Base-by-base conservation (phyloP, 2,888 invertebrate species). In the Ctena decussata region DNA sequence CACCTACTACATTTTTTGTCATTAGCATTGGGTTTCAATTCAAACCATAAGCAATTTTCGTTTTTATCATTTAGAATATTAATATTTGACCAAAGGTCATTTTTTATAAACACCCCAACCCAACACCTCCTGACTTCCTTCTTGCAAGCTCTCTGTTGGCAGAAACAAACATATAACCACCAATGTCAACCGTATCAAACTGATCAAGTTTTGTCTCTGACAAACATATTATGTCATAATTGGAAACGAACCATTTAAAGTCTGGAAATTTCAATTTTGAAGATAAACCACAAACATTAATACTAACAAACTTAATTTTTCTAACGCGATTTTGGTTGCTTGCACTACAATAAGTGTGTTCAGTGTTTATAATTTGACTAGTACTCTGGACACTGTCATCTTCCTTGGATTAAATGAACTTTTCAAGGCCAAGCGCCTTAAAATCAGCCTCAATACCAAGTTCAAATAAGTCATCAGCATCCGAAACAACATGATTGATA, bases 381-480 rank as follows among this genome's bases (percentile, higher is more conserved):
- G 18, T 11, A 27, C 8, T 11, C 60, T 30, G 30, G 18, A 30
- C 30, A 30, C 24, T 60, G 30, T 30, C 60, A 60, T 53, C 60
- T 18, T 60, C 60, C 60, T 60, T 60, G 27, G 27, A 24, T 30
- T 60, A 60, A 30, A 30, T 30, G 6, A 27, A 30, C 6, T 60
- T 60, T 6, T 49, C 53, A 1, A 76, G 39, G 15, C 60, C 76
- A 21, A 76, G 76, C 1, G 15, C 24, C 21, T 76, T 39, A 15
- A 60, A 27, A 39, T 76, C 39, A 37, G 60, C 37, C 12, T 76
- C 76, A 27, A 60, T 37, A 24, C 60, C 76, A 1, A 76, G 15
- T 1, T 37, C 57, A 39, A 37, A 39, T 12, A 76, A 35, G n/a
- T 76, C 76, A 37, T 76, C 76, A 60, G 60, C 27, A 18, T 30